Conservation (phyloP, 2,888 invertebrate genomes). For the Suillia variegata region DNA sequence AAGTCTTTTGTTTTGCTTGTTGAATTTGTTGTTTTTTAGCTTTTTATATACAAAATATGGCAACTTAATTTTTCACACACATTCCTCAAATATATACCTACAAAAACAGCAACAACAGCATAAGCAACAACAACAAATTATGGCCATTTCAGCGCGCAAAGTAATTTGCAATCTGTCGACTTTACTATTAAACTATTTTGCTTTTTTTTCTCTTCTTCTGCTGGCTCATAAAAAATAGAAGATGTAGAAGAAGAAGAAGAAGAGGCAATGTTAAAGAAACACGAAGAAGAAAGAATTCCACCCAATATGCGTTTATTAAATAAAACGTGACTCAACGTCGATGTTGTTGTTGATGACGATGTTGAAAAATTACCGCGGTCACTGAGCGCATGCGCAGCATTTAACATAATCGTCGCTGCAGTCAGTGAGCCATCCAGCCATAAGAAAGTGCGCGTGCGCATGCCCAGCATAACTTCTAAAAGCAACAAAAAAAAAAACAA, state of each 20-base stretch:
- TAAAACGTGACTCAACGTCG: slow-evolving; percentile 37
- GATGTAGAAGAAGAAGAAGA: slow-evolving; percentile 8
- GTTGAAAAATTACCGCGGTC: not conserved
- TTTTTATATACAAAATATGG: not conserved
- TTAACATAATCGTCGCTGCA: not conserved
- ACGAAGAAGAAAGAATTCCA: too few species aligned
- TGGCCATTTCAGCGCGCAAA: slow-evolving; percentile 34
- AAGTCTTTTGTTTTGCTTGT: not conserved
- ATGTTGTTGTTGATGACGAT: not conserved
- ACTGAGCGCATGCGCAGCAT: slow-evolving; percentile 31
- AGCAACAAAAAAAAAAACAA: not conserved
- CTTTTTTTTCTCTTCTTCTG: not conserved
- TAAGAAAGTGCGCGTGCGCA: too few species aligned
- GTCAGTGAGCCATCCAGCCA: too few species aligned
- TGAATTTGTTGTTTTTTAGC: not conserved
- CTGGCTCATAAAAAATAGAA: slow-evolving; percentile 19
- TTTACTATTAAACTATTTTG: slow-evolving; percentile 14
- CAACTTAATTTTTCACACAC: too few species aligned
- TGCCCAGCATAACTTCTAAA: too few species aligned
- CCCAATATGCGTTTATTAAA: slow-evolving; percentile 22
- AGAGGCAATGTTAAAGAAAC: not conserved
- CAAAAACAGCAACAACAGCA: too few species aligned
- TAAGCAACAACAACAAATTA: slow-evolving; percentile 34
- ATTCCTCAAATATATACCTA: too few species aligned
- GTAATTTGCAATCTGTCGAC: slow-evolving; percentile 38